Conservation (phyloP, 2,888 invertebrate species). For the Troglohyphantes excavatus region DNA sequence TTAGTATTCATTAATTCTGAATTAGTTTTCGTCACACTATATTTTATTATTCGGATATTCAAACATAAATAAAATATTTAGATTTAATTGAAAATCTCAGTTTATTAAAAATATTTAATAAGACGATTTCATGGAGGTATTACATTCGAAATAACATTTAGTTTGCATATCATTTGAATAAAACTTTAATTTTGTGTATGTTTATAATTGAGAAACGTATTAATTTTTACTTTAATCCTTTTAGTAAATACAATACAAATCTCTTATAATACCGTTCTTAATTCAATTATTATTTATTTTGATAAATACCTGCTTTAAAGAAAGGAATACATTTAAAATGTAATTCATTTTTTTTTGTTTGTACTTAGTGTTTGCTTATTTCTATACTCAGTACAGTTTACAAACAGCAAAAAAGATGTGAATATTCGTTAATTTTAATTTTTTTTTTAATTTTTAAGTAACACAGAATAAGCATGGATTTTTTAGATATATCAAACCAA, state of each 20-base stretch:
- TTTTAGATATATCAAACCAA: too few relatives aligned
- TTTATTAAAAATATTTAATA: conserved; percentile 52
- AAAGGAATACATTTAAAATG: too few relatives aligned
- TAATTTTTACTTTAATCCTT: conserved; percentile 18
- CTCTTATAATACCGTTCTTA: neutral
- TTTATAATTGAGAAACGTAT: conserved; percentile 34
- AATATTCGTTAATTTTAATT: too few relatives aligned
- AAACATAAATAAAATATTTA: neutral
- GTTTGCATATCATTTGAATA: conserved; percentile 13
- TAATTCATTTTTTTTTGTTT: too few relatives aligned
- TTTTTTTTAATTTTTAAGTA: too few relatives aligned
- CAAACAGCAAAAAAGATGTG: too few relatives aligned
- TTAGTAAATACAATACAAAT: conserved; percentile 7
- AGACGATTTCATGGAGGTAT: conserved; percentile 22
- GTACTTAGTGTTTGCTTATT: too few relatives aligned
- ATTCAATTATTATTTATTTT: neutral
- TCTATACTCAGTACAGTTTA: neutral
- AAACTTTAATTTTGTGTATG: conserved; percentile 2
- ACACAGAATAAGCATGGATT: too few relatives aligned
- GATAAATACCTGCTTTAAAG: neutral
- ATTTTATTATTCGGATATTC: conserved; percentile 37
- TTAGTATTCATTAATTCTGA: conserved; percentile 69
- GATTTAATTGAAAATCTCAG: conserved; percentile 35
- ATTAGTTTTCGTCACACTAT: conserved; percentile 66
- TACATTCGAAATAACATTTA: conserved; percentile 36